Percentiles rank a stretch among this genome's conserved stretches.
Evolutionary conservation across 1,140 invertebrate species (phyloP).

Genomic region (Microplitis demolitor): DNA sequence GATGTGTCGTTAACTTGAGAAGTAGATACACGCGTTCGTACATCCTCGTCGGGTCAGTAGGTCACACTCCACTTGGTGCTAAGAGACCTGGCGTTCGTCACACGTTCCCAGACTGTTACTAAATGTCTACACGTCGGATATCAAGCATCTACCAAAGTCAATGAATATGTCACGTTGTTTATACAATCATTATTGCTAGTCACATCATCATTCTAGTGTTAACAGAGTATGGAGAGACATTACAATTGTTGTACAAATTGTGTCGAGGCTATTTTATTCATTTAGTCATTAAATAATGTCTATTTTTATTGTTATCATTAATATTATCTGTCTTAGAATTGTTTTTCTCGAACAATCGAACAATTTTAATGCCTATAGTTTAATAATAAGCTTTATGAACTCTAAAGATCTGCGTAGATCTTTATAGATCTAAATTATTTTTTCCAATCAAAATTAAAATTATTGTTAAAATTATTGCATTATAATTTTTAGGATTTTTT

Average conservation of each 20-base stretch:
- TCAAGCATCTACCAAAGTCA: not conserved
- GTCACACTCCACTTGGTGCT: slow-evolving; percentile 30
- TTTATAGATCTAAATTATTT: too few relatives aligned
- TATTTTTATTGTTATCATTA: not conserved
- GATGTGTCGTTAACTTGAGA: slow-evolving; percentile 4
- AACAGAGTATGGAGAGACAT: not conserved
- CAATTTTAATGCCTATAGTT: too few relatives aligned
- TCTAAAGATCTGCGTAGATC: too few relatives aligned
- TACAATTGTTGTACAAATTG: not conserved
- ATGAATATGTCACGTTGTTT: slow-evolving; percentile 11
- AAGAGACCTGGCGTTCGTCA: slow-evolving; percentile 23
- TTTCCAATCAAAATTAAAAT: not conserved
- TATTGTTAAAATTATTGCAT: not conserved
- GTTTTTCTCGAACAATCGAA: too few relatives aligned
- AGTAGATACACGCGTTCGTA: slow-evolving; percentile 18
- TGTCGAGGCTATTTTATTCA: too few relatives aligned
- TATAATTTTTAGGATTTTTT: not conserved
- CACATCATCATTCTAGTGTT: slow-evolving; percentile 5
- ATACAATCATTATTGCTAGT: slow-evolving; percentile 6
- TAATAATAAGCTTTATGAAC: too few relatives aligned
- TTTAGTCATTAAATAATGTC: too few relatives aligned
- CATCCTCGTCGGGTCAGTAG: slow-evolving; percentile 24
- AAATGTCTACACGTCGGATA: slow-evolving; percentile 18
- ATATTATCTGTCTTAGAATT: too few relatives aligned
- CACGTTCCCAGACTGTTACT: slow-evolving; percentile 23